Percentiles rank a stretch among this genome's conserved stretches.
Conservation (phyloP, 2,888 invertebrate species). For the Electrophaes corylata region DNA sequence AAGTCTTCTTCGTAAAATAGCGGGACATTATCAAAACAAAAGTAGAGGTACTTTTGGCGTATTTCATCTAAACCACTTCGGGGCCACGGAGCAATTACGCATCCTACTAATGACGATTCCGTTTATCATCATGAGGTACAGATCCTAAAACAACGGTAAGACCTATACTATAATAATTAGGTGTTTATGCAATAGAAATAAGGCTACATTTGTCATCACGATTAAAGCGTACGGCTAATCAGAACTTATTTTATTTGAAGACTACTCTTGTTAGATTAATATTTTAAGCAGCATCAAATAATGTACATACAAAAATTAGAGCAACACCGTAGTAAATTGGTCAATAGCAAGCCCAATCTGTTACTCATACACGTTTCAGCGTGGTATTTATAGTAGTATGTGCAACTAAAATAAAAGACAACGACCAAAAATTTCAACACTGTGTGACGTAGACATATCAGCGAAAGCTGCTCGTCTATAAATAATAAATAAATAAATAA, state of each 20-base stretch:
- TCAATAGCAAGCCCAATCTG: neutral
- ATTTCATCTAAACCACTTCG: neutral
- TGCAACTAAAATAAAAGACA: too few species aligned
- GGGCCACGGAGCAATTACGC: neutral
- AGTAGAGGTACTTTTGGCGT: too few species aligned
- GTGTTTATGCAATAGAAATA: neutral
- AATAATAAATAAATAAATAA: too few species aligned
- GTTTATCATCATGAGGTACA: neutral
- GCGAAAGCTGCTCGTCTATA: too few species aligned
- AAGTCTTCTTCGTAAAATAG: neutral
- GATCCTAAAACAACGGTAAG: neutral
- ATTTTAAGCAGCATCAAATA: neutral
- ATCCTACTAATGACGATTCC: neutral
- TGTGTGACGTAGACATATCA: too few species aligned
- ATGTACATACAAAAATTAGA: neutral
- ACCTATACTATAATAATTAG: neutral
- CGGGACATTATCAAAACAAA: neutral
- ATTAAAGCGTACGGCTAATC: neutral
- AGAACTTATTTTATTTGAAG: neutral
- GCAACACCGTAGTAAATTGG: neutral
- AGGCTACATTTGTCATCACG: conserved; percentile 5
- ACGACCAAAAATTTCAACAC: too few species aligned
- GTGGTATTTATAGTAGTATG: neutral
- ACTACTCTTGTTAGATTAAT: neutral
- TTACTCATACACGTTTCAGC: neutral